Base-by-base conservation (phyloP, 2,888 invertebrate species). In the Lochmaea crataegi region DNA sequence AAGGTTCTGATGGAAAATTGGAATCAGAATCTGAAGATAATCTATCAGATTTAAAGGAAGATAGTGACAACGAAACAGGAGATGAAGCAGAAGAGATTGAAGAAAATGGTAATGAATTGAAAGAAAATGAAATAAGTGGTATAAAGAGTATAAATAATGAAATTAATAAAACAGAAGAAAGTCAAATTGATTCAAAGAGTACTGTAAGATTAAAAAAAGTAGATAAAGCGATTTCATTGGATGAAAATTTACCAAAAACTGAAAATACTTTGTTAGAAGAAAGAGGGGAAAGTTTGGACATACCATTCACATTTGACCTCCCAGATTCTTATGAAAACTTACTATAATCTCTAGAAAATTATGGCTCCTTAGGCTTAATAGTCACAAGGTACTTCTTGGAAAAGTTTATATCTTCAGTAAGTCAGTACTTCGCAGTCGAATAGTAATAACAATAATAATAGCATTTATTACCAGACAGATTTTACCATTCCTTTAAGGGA, bases 271-370 rank as follows among this genome's bases (percentile, higher is more conserved):
- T 32, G 14, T 2, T 45, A 53, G 7, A 10, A 58, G 90, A 90
- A 71, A 86, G 87, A 79, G 90, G 90, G 12, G 86, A 88, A 72
- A 84, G 88, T 76, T 26, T 60, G 7, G 91, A 92, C 82, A 84
- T 94, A 16, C 90, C 91, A 0, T 90, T 87, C 75, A 90, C 89
- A 1, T 86, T 89, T 85, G 68, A 87, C 87, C 90, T 92, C 76
- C 93, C 94, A 0, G 87, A 89, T 18, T 88, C 84, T 14, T 93
- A 92, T 82, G 91, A 93, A 73, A 89, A 89, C 71, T 89, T 95
- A 58, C 83, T 91, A 84, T 87, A 90, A 79, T 83, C 94, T 68
- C 84, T 97, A 18, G 70, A 70, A 57, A 32, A 68, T 18, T 65
- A 71, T 16, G 84, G n/a, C n/a, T n/a, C n/a, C n/a, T n/a, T n/a